Evolutionary conservation across 2,113 vertebrate genomes (phyloP).

Genomic region (Ploceus nigricollis): DNA sequence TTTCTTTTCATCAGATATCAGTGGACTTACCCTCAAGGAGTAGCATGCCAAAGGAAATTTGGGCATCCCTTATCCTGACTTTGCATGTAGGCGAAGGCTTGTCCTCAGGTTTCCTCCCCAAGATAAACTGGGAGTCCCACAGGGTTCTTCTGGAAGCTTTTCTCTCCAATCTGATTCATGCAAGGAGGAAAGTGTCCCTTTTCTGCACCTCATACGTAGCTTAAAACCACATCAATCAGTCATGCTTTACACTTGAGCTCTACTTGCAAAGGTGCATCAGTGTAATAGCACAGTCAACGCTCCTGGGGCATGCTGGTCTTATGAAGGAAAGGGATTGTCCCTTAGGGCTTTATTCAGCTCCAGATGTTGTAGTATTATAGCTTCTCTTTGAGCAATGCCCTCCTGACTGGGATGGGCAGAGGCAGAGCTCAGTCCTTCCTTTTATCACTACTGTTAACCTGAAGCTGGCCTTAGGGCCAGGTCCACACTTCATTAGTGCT

Average conservation of each 20-base stretch:
- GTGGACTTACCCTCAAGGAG: background rate
- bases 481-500: background rate
- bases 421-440: background rate
- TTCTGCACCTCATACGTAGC: rapidly evolving
- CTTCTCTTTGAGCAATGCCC: background rate
- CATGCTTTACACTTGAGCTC: background rate
- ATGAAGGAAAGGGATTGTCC: background rate
- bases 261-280: background rate
- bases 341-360: background rate
- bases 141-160: background rate
- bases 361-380: background rate
- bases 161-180: background rate
- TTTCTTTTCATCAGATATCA: background rate
- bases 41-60: background rate
- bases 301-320: background rate
- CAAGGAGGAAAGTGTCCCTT: background rate
- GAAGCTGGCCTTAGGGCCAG: background rate
- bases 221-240: background rate
- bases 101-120: background rate
- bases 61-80: background rate
- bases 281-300: background rate
- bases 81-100: background rate
- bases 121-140: background rate
- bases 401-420: background rate
- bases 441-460: background rate